A percentile compares a stretch with the other conserved stretches of the same genome.
Evolutionary conservation across 2,113 vertebrate species (phyloP).

Genomic region (Tilapia sparmanii): DNA sequence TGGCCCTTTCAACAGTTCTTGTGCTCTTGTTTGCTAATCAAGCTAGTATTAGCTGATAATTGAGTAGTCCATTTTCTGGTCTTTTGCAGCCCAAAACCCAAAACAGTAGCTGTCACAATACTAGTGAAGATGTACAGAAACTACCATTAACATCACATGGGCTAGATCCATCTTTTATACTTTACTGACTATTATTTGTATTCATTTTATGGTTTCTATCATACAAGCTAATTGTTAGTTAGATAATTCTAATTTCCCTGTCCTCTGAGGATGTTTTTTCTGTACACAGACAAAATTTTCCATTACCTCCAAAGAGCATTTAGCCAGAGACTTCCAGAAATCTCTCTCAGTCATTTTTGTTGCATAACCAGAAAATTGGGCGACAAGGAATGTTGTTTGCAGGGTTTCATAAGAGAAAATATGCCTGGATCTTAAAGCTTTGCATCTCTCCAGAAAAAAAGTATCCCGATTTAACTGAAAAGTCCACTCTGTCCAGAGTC

Average conservation of each 20-base stretch:
- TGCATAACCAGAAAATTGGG: background rate
- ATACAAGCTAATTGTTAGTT: background rate
- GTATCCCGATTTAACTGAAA: background rate
- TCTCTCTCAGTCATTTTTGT: background rate
- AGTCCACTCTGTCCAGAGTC: background rate
- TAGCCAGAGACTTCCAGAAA: background rate
- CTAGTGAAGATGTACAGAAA: background rate
- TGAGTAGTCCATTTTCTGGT: background rate
- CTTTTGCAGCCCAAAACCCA: background rate
- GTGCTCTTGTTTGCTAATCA: background rate
- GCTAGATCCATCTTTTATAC: background rate
- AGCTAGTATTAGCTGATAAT: background rate
- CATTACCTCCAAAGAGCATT: background rate
- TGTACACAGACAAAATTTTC: background rate
- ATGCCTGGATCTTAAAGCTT: background rate
- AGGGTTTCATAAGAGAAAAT: background rate
- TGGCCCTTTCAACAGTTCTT: background rate
- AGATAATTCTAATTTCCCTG: background rate
- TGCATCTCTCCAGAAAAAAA: background rate
- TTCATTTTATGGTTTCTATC: background rate
- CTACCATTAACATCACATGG: background rate
- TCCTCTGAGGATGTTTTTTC: background rate
- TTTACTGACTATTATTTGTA: background rate
- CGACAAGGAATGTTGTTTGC: background rate
- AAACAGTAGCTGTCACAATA: background rate